phyloP scores from a whole-genome alignment of 2,888 invertebrate species.

The Chaitophorus viminalis region DNA sequence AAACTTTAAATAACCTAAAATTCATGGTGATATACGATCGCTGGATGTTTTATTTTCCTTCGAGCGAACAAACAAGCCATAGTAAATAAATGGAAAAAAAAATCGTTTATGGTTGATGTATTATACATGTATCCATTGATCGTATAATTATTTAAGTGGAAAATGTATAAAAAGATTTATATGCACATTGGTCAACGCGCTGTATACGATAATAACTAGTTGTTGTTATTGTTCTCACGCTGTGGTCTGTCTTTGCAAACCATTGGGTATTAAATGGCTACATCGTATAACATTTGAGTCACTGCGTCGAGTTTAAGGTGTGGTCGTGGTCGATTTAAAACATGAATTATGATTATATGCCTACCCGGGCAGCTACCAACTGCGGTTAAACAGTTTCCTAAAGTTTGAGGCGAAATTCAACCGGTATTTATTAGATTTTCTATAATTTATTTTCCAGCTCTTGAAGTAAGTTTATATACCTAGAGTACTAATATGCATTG shows the following conservation, averaged over 20 bases:
- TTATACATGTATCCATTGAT: no score
- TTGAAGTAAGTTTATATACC: neutral
- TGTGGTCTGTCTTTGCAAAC: neutral
- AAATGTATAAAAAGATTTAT: no score
- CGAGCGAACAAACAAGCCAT: no score
- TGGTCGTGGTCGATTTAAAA: neutral
- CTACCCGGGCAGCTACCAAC: neutral
- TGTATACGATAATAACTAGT: no score
- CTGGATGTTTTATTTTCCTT: no score
- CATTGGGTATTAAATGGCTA: neutral
- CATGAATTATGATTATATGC: constrained; percentile 13
- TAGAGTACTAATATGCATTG: neutral
- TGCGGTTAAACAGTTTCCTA: constrained; percentile 5
- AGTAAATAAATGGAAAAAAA: no score
- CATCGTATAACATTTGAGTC: neutral
- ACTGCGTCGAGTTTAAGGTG: neutral
- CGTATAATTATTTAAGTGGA: no score
- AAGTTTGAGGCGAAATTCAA: neutral
- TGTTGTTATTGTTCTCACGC: neutral
- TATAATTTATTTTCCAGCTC: neutral
- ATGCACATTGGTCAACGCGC: no score
- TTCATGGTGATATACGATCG: no score
- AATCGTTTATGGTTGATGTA: no score
- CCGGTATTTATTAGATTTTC: constrained; percentile 8
- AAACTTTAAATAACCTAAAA: no score